These are phyloP conservation scores for Corbicula japonica DNA, from an alignment of 2,888 invertebrate species.

Conservation along the genomic window DNA sequence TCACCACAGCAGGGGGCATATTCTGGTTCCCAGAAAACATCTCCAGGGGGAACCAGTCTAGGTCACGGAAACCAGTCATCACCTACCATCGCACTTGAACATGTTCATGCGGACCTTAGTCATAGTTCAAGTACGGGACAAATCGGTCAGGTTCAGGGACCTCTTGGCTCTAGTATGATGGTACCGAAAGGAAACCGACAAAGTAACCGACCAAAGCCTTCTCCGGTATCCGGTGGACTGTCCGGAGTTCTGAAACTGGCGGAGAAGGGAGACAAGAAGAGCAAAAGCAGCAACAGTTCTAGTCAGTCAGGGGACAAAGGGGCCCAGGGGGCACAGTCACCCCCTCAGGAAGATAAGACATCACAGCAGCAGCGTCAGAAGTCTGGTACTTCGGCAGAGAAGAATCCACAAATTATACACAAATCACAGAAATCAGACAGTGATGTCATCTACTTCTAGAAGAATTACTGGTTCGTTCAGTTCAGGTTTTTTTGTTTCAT, in stretches of 20 bases:
- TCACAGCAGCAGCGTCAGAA: slow-evolving; percentile 42
- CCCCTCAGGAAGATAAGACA: slow-evolving; percentile 23
- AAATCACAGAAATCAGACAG: slow-evolving; percentile 69
- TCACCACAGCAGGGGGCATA: slow-evolving; percentile 28
- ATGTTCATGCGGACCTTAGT: slow-evolving; percentile 20
- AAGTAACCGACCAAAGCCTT: slow-evolving; percentile 64
- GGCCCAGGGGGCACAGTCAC: slow-evolving; percentile 36
- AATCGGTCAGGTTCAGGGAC: slow-evolving; percentile 36
- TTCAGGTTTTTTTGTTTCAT: too few species aligned
- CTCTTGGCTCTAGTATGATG: slow-evolving; percentile 46
- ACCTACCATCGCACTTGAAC: slow-evolving; percentile 32
- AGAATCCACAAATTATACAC: slow-evolving; percentile 55
- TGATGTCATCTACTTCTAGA: slow-evolving; percentile 76
- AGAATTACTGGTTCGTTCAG: too few species aligned
- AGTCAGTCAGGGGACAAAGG: slow-evolving; percentile 55
- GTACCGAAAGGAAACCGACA: slow-evolving; percentile 49
- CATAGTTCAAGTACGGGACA: slow-evolving; percentile 59
- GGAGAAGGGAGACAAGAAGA: slow-evolving; percentile 72
- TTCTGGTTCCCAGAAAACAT: slow-evolving; percentile 35
- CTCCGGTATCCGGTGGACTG: slow-evolving; percentile 64
- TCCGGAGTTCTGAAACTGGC: slow-evolving; percentile 78
- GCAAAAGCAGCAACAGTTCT: slow-evolving; percentile 59
- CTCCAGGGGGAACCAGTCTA: slow-evolving; percentile 32
- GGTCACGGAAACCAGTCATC: slow-evolving; percentile 51
- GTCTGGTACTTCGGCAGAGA: slow-evolving; percentile 40